These are phyloP conservation scores for Parazoanthus darwini DNA, from an alignment of 92 coral and sea anemone genomes.

Conservation along the genomic window DNA sequence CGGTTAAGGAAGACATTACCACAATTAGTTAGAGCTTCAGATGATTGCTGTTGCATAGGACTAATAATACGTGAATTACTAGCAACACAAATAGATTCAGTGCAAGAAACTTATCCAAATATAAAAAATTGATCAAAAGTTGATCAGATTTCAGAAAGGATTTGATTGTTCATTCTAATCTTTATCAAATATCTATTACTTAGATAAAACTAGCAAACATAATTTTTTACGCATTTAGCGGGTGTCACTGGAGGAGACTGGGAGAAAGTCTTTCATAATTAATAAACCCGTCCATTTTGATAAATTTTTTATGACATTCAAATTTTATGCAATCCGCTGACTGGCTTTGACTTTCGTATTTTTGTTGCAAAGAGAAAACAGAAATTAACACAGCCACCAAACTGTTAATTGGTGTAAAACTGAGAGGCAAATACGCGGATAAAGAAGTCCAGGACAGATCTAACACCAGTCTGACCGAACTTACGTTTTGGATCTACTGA, in stretches of 20 bases:
- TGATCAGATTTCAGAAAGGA: background rate
- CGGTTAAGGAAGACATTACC: too few relatives aligned
- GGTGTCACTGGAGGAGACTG: slow-evolving; percentile 32
- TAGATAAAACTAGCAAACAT: background rate
- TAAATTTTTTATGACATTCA: slow-evolving; percentile 21
- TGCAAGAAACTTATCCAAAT: too few relatives aligned
- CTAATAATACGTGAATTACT: too few relatives aligned
- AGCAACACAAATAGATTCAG: too few relatives aligned
- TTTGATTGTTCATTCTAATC: background rate
- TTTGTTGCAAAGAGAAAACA: background rate
- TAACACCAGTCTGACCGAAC: background rate
- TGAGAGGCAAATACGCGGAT: background rate
- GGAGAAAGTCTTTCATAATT: slow-evolving; percentile 21
- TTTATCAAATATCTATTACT: background rate
- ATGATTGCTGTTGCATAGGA: too few relatives aligned
- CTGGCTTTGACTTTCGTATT: background rate
- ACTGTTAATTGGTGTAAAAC: background rate
- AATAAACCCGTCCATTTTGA: background rate
- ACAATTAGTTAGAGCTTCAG: too few relatives aligned
- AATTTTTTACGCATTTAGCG: background rate
- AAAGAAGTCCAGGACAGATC: background rate
- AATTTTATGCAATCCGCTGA: slow-evolving; percentile 11
- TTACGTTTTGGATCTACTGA: background rate
- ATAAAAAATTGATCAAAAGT: too few relatives aligned
- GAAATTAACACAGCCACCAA: background rate